Conservation (phyloP, 2,113 vertebrate species). For the Sorex fumeus region DNA sequence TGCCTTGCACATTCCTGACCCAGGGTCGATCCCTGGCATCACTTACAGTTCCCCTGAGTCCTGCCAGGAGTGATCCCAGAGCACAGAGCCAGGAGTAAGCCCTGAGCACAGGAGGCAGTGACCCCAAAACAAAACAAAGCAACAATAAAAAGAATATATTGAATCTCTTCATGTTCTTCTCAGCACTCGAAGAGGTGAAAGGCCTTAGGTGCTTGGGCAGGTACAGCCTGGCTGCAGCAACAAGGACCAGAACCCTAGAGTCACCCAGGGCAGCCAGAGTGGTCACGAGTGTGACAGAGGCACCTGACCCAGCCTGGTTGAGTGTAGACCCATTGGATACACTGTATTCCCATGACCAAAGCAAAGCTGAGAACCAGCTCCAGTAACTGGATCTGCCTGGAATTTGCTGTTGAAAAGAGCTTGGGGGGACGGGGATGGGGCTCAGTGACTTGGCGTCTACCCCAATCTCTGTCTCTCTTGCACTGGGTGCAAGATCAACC, state of each 20-base stretch:
- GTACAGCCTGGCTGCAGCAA: too few relatives aligned
- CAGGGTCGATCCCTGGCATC: too few relatives aligned
- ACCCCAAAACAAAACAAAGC: too few relatives aligned
- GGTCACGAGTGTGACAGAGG: neutral
- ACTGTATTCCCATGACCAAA: neutral
- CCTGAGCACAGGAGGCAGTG: too few relatives aligned
- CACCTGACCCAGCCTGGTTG: neutral
- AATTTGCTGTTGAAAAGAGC: neutral
- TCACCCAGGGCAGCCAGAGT: neutral
- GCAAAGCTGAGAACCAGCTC: neutral
- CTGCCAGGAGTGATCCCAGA: too few relatives aligned
- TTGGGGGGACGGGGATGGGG: neutral
- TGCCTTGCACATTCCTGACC: too few relatives aligned
- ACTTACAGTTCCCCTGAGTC: too few relatives aligned
- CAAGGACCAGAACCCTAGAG: neutral
- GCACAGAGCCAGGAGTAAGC: too few relatives aligned
- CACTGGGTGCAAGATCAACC: too few relatives aligned
- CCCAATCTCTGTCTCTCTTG: too few relatives aligned
- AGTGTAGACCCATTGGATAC: neutral
- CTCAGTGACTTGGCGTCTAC: too few relatives aligned
- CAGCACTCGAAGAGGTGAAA: neutral
- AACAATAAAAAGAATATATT: too few relatives aligned
- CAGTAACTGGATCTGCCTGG: neutral
- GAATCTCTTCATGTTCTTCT: slow-evolving; percentile 8
- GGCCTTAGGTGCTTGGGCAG: neutral